These are phyloP conservation scores for Amphipoea oculea DNA, from an alignment of 2,888 invertebrate species.

Conservation along the genomic window DNA sequence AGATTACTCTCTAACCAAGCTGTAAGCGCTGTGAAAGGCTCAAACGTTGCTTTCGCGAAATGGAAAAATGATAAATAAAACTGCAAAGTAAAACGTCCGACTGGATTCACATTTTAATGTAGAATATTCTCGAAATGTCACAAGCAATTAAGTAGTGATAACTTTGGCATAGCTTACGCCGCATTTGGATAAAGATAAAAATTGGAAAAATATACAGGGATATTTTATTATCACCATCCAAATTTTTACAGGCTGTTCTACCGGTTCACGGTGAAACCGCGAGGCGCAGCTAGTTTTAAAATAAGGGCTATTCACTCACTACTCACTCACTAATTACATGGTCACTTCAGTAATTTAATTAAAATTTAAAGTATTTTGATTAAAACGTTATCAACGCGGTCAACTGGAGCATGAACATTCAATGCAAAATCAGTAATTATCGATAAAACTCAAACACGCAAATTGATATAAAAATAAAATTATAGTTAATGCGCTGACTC, in stretches of 20 bases:
- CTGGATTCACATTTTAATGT: constrained; percentile 18
- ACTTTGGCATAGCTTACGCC: background rate
- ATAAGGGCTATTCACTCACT: background rate
- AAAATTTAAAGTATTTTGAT: constrained; percentile 39
- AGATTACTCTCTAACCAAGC: background rate
- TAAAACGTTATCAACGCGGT: constrained; percentile 36
- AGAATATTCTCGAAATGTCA: constrained; percentile 16
- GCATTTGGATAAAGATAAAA: background rate
- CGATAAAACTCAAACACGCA: background rate
- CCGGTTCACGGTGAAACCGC: too few species aligned
- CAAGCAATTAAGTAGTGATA: constrained; percentile 1
- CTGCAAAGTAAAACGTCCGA: constrained; percentile 10
- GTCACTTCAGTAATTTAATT: constrained; percentile 27
- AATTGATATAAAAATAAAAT: constrained; percentile 53
- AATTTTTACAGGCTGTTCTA: too few species aligned
- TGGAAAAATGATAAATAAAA: constrained; percentile 14
- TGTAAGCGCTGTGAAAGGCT: background rate
- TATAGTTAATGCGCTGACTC: constrained; percentile 11
- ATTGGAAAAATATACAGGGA: background rate
- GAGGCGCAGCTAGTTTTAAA: background rate
- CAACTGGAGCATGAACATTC: constrained; percentile 13
- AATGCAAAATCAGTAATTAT: constrained; percentile 34
- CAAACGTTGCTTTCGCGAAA: background rate
- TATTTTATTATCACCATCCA: too few species aligned
- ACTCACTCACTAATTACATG: constrained; percentile 1